Conservation (phyloP, 1,140 invertebrate species). For the Formica selysi region DNA sequence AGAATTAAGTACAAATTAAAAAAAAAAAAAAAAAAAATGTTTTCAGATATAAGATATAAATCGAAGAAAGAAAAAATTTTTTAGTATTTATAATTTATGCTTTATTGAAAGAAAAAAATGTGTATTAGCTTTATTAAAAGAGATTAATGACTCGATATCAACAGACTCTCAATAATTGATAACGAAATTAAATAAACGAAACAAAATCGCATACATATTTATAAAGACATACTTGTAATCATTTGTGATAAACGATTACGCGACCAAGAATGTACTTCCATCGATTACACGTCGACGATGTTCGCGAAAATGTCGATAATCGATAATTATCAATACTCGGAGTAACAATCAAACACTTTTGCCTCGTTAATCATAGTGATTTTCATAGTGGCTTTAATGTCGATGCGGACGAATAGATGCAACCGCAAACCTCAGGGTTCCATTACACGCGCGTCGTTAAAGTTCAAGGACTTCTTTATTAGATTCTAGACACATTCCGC, state of each 20-base stretch:
- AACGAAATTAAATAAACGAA: not conserved
- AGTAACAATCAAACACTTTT: constrained; percentile 52
- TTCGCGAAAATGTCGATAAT: constrained; percentile 37
- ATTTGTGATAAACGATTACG: constrained; percentile 22
- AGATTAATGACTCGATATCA: no score
- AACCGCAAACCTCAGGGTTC: constrained; percentile 39
- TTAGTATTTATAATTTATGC: constrained; percentile 9
- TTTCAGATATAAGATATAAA: no score
- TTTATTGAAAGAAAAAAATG: constrained; percentile 31
- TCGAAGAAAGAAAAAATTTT: no score
- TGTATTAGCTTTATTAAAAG: no score
- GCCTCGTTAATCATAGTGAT: constrained; percentile 50
- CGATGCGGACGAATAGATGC: constrained; percentile 32
- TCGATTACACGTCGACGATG: constrained; percentile 31
- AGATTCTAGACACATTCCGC: constrained; percentile 26
- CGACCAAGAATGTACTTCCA: not conserved
- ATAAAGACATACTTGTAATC: not conserved
- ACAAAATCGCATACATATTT: not conserved
- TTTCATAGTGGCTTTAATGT: constrained; percentile 18
- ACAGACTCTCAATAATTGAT: no score
- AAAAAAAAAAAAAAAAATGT: no score
- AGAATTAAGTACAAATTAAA: no score
- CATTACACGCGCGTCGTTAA: constrained; percentile 44
- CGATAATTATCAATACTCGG: constrained; percentile 35
- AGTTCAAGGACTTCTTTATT: constrained; percentile 62